Evolutionary conservation across 2,797 vertebrate species (phyloP).

Genomic region (Alcedo atthis): DNA sequence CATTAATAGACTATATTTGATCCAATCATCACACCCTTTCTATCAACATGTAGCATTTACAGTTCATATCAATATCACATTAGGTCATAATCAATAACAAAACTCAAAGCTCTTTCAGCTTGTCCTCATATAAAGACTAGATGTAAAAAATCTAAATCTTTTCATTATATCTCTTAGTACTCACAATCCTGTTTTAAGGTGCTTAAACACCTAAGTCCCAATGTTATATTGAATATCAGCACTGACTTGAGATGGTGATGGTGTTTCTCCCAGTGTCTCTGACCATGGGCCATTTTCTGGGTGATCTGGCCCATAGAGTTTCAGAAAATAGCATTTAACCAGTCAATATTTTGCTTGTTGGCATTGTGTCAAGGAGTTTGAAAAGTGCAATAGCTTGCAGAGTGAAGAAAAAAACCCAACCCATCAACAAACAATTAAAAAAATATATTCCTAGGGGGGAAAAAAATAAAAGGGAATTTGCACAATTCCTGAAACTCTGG

Average conservation of each 20-base stretch:
- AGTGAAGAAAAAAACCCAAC: rapidly evolving
- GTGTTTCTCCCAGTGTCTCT: background rate
- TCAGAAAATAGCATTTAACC: conserved; percentile 26
- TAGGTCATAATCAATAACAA: conserved; percentile 44
- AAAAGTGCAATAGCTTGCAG: conserved; percentile 48
- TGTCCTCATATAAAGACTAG: background rate
- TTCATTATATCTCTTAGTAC: background rate
- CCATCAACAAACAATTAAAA: background rate
- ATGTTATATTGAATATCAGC: background rate
- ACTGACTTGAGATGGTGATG: background rate
- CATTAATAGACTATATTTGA: conserved; percentile 12
- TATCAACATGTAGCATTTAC: background rate
- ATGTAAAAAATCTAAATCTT: background rate
- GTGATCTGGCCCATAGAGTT: background rate
- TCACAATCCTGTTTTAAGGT: background rate
- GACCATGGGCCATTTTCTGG: background rate
- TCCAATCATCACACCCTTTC: conserved; percentile 14
- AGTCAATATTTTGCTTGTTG: background rate
- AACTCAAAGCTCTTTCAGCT: background rate
- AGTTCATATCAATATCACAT: conserved; percentile 48
- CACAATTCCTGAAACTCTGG: background rate
- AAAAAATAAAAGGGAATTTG: background rate
- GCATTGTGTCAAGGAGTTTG: conserved; percentile 9
- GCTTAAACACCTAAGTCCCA: background rate
- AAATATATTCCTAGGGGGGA: background rate